Conservation (phyloP, 2,888 invertebrate species). For the Oscheius sp. region DNA sequence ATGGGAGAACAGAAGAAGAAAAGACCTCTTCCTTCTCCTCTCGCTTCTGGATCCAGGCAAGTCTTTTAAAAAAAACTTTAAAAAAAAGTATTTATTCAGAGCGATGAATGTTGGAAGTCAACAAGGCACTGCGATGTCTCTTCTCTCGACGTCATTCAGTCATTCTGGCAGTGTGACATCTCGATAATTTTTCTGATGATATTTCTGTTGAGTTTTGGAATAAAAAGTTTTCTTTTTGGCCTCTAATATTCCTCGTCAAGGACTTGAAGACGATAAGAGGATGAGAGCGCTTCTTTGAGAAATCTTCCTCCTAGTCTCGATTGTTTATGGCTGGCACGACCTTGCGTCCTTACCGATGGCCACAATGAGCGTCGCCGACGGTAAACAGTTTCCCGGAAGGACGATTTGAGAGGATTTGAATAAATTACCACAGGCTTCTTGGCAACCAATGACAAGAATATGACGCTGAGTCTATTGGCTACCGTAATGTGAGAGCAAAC, state of each 20-base stretch:
- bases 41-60: slow-evolving; percentile 1
- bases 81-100: too few relatives aligned
- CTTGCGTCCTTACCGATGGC: neutral
- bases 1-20: slow-evolving; percentile 48
- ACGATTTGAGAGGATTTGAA: neutral
- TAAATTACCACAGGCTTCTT: too few relatives aligned
- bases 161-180: slow-evolving; percentile 56
- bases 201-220: neutral
- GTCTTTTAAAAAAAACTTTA: neutral
- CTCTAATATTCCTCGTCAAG: neutral
- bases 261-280: too few relatives aligned
- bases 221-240: neutral
- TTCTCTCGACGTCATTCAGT: slow-evolving; percentile 50
- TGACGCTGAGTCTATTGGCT: neutral
- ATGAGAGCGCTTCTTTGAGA: too few relatives aligned
- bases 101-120: slow-evolving; percentile 33
- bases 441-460: too few relatives aligned
- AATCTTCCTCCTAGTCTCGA: too few relatives aligned
- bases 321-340: neutral
- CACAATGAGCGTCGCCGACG: neutral
- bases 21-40: slow-evolving; percentile 21
- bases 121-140: slow-evolving; percentile 50
- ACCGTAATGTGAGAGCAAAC: neutral
- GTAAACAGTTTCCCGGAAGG: neutral
- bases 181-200: slow-evolving; percentile 18